Base-by-base conservation (phyloP, 1,140 invertebrate genomes). In the Adelges cooleyi region DNA sequence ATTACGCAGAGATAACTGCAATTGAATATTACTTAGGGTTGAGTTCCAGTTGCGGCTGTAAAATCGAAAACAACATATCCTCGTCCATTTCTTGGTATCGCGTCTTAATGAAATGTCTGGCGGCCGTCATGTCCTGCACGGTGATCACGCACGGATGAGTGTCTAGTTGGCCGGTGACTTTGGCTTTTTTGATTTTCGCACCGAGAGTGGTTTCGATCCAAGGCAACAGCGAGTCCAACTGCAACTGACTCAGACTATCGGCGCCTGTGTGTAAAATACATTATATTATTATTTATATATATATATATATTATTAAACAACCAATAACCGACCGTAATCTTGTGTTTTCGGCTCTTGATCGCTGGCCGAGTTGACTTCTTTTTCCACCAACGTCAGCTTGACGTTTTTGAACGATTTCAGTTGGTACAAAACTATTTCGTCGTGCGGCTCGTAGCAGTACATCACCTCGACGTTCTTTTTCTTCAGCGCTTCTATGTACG, bases 361-460 rank as follows among this genome's bases (percentile, higher is more conserved):
- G 4, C 80, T 81, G 70, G 86, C 84, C 67, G 87, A 81, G 56
- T 90, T 79, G 83, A 96, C 87, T 75, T 96, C 92, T 74, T 94
- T 95, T 76, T 98, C 95, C 6, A 96, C 89, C 1, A 93, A 95
- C 1, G 86, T 84, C 0, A 98, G 77, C 56, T 81, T 79, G 71
- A 87, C 85, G 51, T 82, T 81, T 67, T 87, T 85, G 73, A 90
- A 98, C 72, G 91, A 83, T 68, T 82, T 81, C 20, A 98, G 75
- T 70, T 96, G 90, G 80, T 97, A 85, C 1, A 98, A 76, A 10
- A 98, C 92, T 22, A 97, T 76, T 76, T 98, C 95, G 77, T 98
- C 95, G 71, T 97, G 95, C 1, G 88, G 85, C 71, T 98, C 93
- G 71, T 93, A 97, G 72, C 92, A 92, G 74, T 96, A 97, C 2